phyloP scores from a whole-genome alignment of 1,140 invertebrate species.

The Drosophila obscura region DNA sequence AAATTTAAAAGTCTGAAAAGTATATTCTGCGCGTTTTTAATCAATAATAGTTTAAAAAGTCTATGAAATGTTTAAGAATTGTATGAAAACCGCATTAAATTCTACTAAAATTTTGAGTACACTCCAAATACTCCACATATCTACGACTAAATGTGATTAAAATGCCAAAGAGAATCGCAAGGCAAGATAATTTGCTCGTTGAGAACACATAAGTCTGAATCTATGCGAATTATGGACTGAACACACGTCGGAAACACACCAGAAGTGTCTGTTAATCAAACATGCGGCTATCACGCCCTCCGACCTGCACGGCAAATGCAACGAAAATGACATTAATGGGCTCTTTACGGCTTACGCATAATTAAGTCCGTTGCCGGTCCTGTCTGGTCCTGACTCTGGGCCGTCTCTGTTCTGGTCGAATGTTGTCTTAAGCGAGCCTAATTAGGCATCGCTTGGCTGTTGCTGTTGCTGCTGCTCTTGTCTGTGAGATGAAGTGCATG shows the following conservation, averaged over 20 bases:
- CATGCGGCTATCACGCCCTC: slow-evolving; percentile 1
- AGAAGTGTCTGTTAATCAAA: slow-evolving; percentile 23
- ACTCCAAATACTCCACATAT: too few relatives aligned
- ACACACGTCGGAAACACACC: background rate
- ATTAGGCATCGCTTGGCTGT: slow-evolving; percentile 51
- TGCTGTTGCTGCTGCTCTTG: slow-evolving; percentile 29
- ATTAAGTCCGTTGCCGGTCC: slow-evolving; percentile 62
- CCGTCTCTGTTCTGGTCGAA: slow-evolving; percentile 32
- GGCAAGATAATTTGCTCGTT: too few relatives aligned
- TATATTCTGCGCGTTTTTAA: too few relatives aligned
- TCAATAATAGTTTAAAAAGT: too few relatives aligned
- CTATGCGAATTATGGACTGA: too few relatives aligned
- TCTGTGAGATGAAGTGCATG: slow-evolving; percentile 54
- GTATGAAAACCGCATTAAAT: too few relatives aligned
- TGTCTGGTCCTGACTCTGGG: slow-evolving; percentile 12
- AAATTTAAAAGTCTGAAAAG: too few relatives aligned
- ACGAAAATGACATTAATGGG: slow-evolving; percentile 75
- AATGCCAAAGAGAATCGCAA: too few relatives aligned
- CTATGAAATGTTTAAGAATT: too few relatives aligned
- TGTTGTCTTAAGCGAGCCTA: slow-evolving; percentile 72
- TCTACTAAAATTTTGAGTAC: too few relatives aligned
- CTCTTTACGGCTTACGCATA: slow-evolving; percentile 66
- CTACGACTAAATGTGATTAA: too few relatives aligned
- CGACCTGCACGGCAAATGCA: slow-evolving; percentile 7
- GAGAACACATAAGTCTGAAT: too few relatives aligned